These are phyloP conservation scores for Phalacrocorax brasilianus DNA, from an alignment of 2,113 vertebrate species.

Conservation along the genomic window DNA sequence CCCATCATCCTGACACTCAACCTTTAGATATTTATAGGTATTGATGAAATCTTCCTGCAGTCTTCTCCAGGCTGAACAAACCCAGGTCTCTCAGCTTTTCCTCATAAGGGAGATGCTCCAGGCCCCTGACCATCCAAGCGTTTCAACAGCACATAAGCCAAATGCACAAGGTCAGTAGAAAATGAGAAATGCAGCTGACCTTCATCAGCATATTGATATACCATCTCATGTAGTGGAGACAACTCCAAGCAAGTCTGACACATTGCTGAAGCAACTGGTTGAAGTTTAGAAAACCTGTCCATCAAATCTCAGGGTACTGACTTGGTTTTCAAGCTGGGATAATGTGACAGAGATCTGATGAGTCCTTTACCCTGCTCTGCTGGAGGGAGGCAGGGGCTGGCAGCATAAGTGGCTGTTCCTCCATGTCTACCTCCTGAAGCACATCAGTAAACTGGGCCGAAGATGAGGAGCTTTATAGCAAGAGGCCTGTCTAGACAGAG, in stretches of 20 bases:
- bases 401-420: neutral
- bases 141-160: constrained; percentile 2
- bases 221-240: neutral
- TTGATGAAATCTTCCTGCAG: no score
- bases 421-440: neutral
- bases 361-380: neutral
- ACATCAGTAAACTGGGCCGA: neutral
- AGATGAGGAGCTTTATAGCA: neutral
- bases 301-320: neutral
- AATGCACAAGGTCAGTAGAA: neutral
- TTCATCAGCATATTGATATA: neutral
- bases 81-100: no score
- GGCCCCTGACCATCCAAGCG: neutral
- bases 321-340: neutral
- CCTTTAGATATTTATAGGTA: no score
- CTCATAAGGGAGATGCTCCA: no score
- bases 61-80: no score
- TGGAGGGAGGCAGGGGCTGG: neutral
- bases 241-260: neutral
- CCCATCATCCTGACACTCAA: no score
- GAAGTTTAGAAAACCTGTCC: neutral
- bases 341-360: fast-evolving
- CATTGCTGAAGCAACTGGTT: neutral
- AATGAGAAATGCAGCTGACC: neutral
- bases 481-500: neutral